Conservation (phyloP, 2,888 invertebrate genomes). For the Aelia acuminata region DNA sequence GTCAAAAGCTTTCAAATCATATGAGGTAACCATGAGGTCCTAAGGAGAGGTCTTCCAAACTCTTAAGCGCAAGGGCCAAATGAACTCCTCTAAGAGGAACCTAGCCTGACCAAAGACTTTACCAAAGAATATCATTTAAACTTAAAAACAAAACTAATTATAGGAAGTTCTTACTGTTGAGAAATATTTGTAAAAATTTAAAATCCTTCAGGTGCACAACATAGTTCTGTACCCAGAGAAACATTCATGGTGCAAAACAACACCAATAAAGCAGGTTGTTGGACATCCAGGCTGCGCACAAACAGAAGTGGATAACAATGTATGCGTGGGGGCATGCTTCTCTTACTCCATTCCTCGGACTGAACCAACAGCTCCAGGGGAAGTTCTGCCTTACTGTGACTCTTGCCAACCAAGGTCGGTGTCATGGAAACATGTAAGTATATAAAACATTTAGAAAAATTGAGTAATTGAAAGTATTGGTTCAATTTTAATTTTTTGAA, state of each 20-base stretch:
- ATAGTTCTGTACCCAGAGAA: constrained; percentile 79
- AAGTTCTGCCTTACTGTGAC: constrained; percentile 77
- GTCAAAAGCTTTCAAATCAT: no score
- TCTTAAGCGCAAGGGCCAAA: no score
- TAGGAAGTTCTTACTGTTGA: no score
- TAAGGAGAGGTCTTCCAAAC: no score
- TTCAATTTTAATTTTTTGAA: background rate
- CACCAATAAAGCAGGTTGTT: constrained; percentile 78
- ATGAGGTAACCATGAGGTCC: no score
- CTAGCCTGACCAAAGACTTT: no score
- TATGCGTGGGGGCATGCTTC: constrained; percentile 81
- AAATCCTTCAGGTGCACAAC: constrained; percentile 78
- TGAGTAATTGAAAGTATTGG: background rate
- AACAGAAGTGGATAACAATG: constrained; percentile 78
- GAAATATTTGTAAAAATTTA: no score
- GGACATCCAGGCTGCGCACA: constrained; percentile 77
- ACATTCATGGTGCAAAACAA: constrained; percentile 80
- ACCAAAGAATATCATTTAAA: no score
- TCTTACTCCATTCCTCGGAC: constrained; percentile 80
- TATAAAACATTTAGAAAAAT: background rate
- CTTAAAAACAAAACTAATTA: no score
- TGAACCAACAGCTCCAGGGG: constrained; percentile 77
- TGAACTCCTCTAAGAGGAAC: no score
- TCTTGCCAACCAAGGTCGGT: constrained; percentile 78
- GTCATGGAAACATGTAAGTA: constrained; percentile 76